These are phyloP conservation scores for Meghimatium bilineatum DNA, from an alignment of 2,888 invertebrate genomes.

Conservation along the genomic window DNA sequence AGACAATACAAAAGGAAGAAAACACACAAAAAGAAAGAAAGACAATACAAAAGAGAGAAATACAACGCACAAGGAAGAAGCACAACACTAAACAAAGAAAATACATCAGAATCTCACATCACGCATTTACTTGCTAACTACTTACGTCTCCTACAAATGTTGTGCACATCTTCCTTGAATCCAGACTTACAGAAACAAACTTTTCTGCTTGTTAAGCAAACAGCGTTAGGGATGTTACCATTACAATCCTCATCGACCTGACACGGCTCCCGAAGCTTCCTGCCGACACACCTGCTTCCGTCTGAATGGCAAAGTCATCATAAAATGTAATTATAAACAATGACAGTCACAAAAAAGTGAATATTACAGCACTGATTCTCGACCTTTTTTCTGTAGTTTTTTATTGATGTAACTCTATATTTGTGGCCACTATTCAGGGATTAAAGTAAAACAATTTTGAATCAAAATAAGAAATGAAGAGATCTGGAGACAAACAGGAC, in stretches of 20 bases:
- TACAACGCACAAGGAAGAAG: background rate
- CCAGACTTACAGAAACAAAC: constrained; percentile 16
- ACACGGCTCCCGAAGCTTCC: constrained; percentile 8
- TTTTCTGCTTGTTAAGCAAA: background rate
- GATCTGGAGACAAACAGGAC: too few species aligned
- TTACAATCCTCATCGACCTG: constrained; percentile 10
- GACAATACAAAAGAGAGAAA: background rate
- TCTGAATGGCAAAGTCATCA: background rate
- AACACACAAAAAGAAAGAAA: background rate
- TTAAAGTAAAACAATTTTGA: too few species aligned
- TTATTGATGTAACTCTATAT: too few species aligned
- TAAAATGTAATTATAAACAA: too few species aligned
- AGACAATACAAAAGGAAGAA: background rate
- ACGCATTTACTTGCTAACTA: background rate
- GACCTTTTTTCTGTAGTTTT: too few species aligned
- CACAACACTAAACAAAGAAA: background rate
- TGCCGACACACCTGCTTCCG: constrained; percentile 3
- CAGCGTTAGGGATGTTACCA: background rate
- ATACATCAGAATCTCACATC: background rate
- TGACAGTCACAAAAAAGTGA: too few species aligned
- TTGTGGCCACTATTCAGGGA: too few species aligned
- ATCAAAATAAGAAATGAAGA: too few species aligned
- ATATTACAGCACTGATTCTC: too few species aligned
- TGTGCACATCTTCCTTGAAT: background rate
- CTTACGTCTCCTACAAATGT: constrained; percentile 13